Conservation (phyloP, 2,797 vertebrate species). For the Pteropus rufus region DNA sequence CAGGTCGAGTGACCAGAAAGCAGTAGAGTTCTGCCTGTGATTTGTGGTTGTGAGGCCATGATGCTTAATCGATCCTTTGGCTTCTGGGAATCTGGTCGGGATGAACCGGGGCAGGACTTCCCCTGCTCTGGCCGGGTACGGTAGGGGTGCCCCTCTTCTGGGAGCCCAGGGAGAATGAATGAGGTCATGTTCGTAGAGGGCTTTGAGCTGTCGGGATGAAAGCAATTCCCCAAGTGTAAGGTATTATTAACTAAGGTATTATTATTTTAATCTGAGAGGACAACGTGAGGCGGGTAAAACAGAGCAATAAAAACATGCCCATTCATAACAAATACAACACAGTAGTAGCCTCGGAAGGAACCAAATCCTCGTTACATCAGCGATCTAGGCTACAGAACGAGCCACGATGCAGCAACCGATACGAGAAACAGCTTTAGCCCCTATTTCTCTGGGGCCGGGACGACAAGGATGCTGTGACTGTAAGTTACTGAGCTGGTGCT, state of each 20-base stretch:
- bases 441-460: rapidly evolving
- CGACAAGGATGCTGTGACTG: neutral
- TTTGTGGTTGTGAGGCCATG: neutral
- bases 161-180: neutral
- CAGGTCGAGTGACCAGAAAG: neutral
- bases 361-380: neutral
- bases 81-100: neutral
- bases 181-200: conserved; percentile 64
- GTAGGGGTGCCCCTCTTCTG: neutral
- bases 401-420: neutral
- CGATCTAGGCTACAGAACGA: neutral
- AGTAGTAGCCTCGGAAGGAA: neutral
- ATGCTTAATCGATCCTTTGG: neutral
- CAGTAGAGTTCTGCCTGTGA: neutral
- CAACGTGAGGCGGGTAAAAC: conserved; percentile 36
- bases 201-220: conserved; percentile 65
- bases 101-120: neutral
- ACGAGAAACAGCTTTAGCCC: neutral
- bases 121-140: neutral
- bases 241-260: conserved; percentile 68
- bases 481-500: neutral
- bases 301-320: conserved; percentile 55
- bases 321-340: conserved; percentile 55
- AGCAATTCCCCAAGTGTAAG: conserved; percentile 43
- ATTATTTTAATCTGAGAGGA: conserved; percentile 69